Evolutionary conservation across 1,140 invertebrate species (phyloP), one percentile per base, ranked within the genome.

Genomic region (Andricus grossulariae): DNA sequence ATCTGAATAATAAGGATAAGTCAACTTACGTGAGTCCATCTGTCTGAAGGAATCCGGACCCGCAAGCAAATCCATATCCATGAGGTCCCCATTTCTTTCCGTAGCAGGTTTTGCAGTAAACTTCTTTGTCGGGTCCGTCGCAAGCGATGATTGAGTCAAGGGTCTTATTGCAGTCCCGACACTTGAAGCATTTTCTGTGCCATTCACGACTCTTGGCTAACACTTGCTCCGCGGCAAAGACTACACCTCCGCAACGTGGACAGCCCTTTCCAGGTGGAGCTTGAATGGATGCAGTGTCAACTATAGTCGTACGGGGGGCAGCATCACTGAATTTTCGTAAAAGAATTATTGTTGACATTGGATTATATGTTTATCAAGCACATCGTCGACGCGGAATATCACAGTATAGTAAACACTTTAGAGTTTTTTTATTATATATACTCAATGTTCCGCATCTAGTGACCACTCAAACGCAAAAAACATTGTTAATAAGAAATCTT

Each of bases 181-280:
- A 99, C 90, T 99, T 99, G 93, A 98, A 99, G 92, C 98, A 99
- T 92, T 99, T 99, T 92, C 98, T 95, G 93, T 97, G 98, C 97
- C 97, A 99, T 91, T 98, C 97, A 87, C 97, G 94, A 75, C 96
- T 94, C 88, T 96, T 97, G 50, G 96, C 96, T 25, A 97, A 92
- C 57, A 98, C 96, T 90, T 96, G 95, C 89, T 98, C 97, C 71
- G 97, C 97, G 57, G 96, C 97, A 88, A 96, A 98, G 1, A 98
- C 97, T 3, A 96, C 94, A 52, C 97, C 97, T 50, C 97, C 97
- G 88, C 97, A 98, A 77, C 97, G 94, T 2, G 97, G 97, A 88
- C 97, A 98, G 50, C 96, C 97, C 88, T 97, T 94, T 77, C 97
- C 97, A 57, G 96, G 95, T 21, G 95, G 93, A 8, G 96, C 97